Percentiles rank a stretch among this genome's conserved stretches.
Conservation (phyloP, 1,140 invertebrate species). For the Caenorhabditis latens region DNA sequence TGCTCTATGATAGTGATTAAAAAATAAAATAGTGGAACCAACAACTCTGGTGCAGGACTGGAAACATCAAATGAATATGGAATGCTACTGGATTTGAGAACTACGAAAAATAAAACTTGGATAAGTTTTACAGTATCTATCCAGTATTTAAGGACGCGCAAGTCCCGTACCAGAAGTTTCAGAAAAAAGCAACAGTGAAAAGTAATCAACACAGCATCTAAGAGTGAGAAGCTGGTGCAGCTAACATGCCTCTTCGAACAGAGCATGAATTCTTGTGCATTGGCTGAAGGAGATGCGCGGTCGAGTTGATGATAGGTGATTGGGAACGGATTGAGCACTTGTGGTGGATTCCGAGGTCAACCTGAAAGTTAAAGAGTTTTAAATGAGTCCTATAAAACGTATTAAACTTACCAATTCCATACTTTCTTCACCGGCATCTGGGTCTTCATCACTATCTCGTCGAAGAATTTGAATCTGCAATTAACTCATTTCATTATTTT, state of each 20-base stretch:
- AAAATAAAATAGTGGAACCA: too few species aligned
- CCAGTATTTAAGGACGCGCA: too few species aligned
- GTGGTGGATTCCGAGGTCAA: conserved; percentile 60
- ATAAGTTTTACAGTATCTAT: too few species aligned
- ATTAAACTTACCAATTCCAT: conserved; percentile 56
- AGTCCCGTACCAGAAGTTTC: too few species aligned
- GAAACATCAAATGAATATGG: too few species aligned
- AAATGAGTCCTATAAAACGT: not conserved
- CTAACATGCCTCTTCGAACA: conserved; percentile 56
- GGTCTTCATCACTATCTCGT: conserved; percentile 57
- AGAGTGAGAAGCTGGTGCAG: conserved; percentile 42
- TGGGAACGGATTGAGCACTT: conserved; percentile 54
- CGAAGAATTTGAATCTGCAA: conserved; percentile 62
- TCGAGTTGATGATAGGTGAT: conserved; percentile 50
- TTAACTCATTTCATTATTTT: not conserved
- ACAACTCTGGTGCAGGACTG: too few species aligned
- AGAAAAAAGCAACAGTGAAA: not conserved
- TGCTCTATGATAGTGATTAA: not conserved
- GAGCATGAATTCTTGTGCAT: conserved; percentile 54
- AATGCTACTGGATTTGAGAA: too few species aligned
- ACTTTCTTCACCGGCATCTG: conserved; percentile 59
- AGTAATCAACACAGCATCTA: not conserved
- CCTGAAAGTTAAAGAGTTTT: not conserved
- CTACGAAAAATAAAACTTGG: too few species aligned
- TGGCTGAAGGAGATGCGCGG: conserved; percentile 32